Conservation (phyloP, 2,797 vertebrate species). For the Sardinella longiceps region DNA sequence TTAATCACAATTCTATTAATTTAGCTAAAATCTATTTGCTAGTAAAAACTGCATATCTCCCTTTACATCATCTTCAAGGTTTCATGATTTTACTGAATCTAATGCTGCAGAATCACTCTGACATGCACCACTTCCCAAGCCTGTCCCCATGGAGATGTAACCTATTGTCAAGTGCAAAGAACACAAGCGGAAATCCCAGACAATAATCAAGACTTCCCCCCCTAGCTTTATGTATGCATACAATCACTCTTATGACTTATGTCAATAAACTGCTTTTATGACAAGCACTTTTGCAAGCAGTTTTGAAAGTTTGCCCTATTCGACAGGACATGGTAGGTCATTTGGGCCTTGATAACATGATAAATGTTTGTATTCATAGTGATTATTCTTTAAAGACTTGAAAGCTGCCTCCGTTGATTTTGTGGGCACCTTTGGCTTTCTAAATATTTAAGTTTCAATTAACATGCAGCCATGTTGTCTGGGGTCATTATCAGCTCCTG, state of each 20-base stretch:
- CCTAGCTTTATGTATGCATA: not conserved
- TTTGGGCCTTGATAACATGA: slow-evolving; percentile 42
- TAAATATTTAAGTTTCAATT: slow-evolving; percentile 40
- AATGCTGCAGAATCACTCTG: not conserved
- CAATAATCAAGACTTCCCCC: not conserved
- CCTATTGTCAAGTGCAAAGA: not conserved
- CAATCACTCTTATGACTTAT: not conserved
- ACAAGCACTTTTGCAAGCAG: not conserved
- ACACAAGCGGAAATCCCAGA: not conserved
- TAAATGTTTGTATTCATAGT: not conserved
- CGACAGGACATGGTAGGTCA: not conserved
- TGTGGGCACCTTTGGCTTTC: not conserved
- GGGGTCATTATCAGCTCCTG: slow-evolving; percentile 30
- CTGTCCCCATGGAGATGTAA: not conserved
- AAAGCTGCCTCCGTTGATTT: slow-evolving; percentile 10
- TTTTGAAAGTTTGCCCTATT: not conserved
- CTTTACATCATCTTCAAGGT: not conserved
- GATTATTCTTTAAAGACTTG: not conserved
- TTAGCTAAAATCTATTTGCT: not conserved
- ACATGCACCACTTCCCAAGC: not conserved
- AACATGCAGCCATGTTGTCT: slow-evolving; percentile 46
- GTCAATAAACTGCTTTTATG: slow-evolving; percentile 16
- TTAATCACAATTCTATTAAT: no score
- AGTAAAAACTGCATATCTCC: not conserved
- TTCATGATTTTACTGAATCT: no score